These are phyloP conservation scores for Clitarchus hookeri DNA, from an alignment of 2,888 invertebrate genomes.

Conservation along the genomic window DNA sequence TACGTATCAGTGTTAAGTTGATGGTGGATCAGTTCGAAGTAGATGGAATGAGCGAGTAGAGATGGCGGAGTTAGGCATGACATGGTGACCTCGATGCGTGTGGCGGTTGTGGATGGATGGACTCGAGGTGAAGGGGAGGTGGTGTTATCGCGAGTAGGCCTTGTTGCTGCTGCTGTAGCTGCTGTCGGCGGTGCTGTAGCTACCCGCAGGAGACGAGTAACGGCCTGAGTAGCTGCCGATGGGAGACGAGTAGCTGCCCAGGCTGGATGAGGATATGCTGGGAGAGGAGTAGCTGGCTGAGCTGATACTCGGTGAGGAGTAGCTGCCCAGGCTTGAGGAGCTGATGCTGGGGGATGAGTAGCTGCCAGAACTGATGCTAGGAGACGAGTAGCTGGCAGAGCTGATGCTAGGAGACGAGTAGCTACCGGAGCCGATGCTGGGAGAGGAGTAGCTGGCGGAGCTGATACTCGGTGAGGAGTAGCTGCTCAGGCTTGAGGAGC, in stretches of 20 bases:
- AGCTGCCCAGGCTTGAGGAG: not conserved
- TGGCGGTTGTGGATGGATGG: not conserved
- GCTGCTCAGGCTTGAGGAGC: not conserved
- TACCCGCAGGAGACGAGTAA: slow-evolving; percentile 32
- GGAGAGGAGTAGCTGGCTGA: slow-evolving; percentile 5
- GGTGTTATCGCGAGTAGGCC: slow-evolving; percentile 18
- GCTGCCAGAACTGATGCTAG: not conserved
- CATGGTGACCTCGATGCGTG: not conserved
- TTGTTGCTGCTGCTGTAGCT: slow-evolving; percentile 10
- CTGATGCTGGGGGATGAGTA: slow-evolving; percentile 19
- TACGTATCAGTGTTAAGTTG: not conserved
- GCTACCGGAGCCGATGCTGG: slow-evolving; percentile 18
- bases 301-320: slow-evolving; percentile 16
- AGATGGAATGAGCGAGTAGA: not conserved
- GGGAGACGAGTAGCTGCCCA: not conserved
- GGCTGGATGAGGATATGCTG: not conserved
- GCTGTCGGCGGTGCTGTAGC: slow-evolving; percentile 29
- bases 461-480: not conserved
- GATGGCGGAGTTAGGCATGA: not conserved
- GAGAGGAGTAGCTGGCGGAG: slow-evolving; percentile 22
- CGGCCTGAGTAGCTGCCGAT: not conserved
- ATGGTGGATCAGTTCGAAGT: not conserved
- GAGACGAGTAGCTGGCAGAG: slow-evolving; percentile 5
- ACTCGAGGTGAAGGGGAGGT: not conserved
- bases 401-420: not conserved